Base-by-base conservation (phyloP, 2,888 invertebrate genomes). In the Eustalomyia histrio region DNA sequence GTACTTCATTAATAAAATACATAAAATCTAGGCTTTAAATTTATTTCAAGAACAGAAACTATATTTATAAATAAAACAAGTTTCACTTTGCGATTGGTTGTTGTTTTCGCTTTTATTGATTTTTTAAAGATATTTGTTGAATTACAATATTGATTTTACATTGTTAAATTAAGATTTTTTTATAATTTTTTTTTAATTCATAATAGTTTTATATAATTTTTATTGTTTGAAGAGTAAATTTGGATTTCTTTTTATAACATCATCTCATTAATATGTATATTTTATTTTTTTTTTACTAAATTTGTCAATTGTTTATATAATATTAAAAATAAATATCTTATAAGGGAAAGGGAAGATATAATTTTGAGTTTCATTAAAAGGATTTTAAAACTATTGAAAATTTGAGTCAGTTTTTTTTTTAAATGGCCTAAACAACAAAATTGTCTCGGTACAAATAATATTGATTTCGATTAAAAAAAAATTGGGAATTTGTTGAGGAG, bases 91-190 rank as follows among this genome's bases (percentile, higher is more conserved):
- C 79, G 79, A 33, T 67, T 68, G 67, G 82, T 65, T 82, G 82
- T 78, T 81, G 64, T 60, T 68, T 68, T 52, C 79, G 79, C 75
- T 82, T 79, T 67, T 64, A 47, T 76, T 67, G 35, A 60, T 67
- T 72, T 71, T 53, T 21, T 8, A 58, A 29, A 29, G 55, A 67
- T 61, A 63, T 53, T 63, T 76, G 43, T 53, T 65, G 57, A 68
- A 80, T 57, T 67, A 57, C 55, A 67, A 65, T 35, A 65, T 65
- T 65, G 21, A 35, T 67, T 67, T 67, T 75, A 71, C 47, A 75
- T 60, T 75, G 68, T 72, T 47, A 52, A 71, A 57, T 60, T 29
- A 29, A 29, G 29, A 29, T 6, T 29, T 29, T 29, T 6, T 43
- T 39, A 21, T 57, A 65, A 53, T 33, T 24, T 35, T 33, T 64